Conservation (phyloP, 2,113 vertebrate species). For the Sardina pilchardus region DNA sequence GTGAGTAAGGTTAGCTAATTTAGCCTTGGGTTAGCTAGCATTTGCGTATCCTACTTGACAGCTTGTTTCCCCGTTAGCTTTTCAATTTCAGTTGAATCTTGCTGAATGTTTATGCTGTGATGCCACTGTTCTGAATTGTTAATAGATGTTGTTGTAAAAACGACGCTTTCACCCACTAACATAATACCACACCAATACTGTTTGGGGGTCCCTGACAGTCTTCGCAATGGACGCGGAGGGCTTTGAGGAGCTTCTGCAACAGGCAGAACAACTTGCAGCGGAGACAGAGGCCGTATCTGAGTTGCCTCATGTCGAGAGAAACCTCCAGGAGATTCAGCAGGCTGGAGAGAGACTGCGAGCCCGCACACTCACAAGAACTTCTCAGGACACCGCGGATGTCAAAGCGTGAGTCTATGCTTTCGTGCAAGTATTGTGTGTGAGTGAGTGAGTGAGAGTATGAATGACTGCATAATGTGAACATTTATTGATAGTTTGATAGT, state of each 20-base stretch:
- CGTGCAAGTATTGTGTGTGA: too few relatives aligned
- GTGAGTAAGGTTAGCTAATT: neutral
- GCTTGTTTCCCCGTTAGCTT: neutral
- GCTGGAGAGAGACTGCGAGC: conserved; percentile 91
- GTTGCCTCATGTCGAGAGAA: conserved; percentile 91
- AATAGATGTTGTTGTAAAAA: neutral
- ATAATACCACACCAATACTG: neutral
- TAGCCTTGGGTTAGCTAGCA: neutral
- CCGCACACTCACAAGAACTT: conserved; percentile 89
- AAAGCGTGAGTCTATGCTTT: conserved; percentile 99
- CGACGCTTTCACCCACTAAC: neutral
- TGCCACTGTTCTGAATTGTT: neutral
- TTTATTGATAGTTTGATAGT: too few relatives aligned
- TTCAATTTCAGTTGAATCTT: neutral
- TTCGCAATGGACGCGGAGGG: conserved; percentile 87
- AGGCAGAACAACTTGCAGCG: conserved; percentile 94
- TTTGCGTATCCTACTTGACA: neutral
- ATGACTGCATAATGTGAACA: too few relatives aligned
- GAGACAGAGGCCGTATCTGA: conserved; percentile 96
- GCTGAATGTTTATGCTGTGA: neutral
- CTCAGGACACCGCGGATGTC: conserved; percentile 93
- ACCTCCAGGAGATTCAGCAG: conserved; percentile 96
- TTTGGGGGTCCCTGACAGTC: neutral
- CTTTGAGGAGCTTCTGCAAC: conserved; percentile 95
- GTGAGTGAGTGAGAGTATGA: too few relatives aligned